Percentiles rank a stretch among this genome's conserved stretches.
Evolutionary conservation across 2,888 invertebrate species (phyloP).

Genomic region (Xestobium rufovillosum): DNA sequence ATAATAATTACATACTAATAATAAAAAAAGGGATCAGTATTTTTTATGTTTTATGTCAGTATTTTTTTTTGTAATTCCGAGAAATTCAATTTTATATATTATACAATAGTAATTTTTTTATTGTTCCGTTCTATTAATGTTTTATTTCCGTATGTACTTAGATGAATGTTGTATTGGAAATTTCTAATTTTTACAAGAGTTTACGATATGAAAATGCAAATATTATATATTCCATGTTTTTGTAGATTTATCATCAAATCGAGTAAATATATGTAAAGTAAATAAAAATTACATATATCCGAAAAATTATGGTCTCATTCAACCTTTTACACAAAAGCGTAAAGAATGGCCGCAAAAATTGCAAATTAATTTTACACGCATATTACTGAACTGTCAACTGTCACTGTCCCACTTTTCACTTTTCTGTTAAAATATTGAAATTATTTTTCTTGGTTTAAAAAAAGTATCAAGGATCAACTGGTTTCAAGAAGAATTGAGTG

Average conservation of each 20-base stretch:
- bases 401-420: too few species aligned
- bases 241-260: slow-evolving; percentile 39
- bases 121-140: slow-evolving; percentile 17
- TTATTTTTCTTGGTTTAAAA: too few species aligned
- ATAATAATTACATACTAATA: too few species aligned
- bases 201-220: slow-evolving; percentile 38
- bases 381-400: too few species aligned
- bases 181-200: slow-evolving; percentile 42
- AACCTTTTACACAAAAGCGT: too few species aligned
- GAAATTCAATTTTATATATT: slow-evolving; percentile 2
- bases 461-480: too few species aligned
- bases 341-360: too few species aligned
- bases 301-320: too few species aligned
- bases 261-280: slow-evolving; percentile 28
- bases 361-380: too few species aligned
- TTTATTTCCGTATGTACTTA: slow-evolving; percentile 39
- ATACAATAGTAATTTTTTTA: slow-evolving; percentile 15
- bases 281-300: slow-evolving; percentile 6
- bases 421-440: too few species aligned
- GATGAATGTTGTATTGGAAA: slow-evolving; percentile 38
- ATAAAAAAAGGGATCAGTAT: slow-evolving; percentile 4
- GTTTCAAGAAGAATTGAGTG: too few species aligned
- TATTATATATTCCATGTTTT: slow-evolving; percentile 41
- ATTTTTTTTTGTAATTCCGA: too few species aligned
- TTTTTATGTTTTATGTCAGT: slow-evolving; percentile 5